Evolutionary conservation across 2,797 vertebrate genomes (phyloP), one percentile per base, ranked within the genome.

Genomic region (Sitta carolinensis): DNA sequence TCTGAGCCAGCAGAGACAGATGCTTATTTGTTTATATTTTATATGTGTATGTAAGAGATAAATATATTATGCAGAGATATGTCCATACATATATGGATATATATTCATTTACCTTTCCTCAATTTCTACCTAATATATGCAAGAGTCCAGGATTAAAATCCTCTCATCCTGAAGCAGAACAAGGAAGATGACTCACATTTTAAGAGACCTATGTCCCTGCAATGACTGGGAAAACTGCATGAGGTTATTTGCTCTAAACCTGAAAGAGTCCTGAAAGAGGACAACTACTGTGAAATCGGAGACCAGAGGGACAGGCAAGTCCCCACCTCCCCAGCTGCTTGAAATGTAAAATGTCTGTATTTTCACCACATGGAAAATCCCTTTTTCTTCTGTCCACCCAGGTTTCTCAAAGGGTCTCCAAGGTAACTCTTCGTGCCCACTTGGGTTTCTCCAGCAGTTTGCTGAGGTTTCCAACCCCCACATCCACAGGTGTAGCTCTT

Each of bases 21-120:
- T 20, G 5, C 26, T 17, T 30, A 7, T 51, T 48, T 52, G 3
- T 34, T 18, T 14, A 34, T 52, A 52, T 30, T 11, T 19, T 22
- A n/a, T 8, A 4, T 1, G 16, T 30, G 17, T 6, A 9, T 18
- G 1, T 9, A 45, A 52, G 20, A 14, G 13, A 8, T 7, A 55
- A 74, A 23, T 29, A 15, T 5, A 3, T 57, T 32, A 13, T 13
- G 13, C 10, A 50, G 17, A 21, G 10, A 29, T 25, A 4, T 5
- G 29, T 29, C 19, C 42, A n/a, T 16, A 2, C 6, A 9, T 20
- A 10, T 36, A 4, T 11, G 36, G 10, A 9, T 4, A 22, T 3
- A 32, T 36, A 63, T 55, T 76, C 22, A 69, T 76, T 75, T 79
- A 6, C 51, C 48, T 76, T 82, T 55, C 48, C 40, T 66, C 38